phyloP scores from a whole-genome alignment of 2,113 vertebrate species.

The Progne subis region DNA sequence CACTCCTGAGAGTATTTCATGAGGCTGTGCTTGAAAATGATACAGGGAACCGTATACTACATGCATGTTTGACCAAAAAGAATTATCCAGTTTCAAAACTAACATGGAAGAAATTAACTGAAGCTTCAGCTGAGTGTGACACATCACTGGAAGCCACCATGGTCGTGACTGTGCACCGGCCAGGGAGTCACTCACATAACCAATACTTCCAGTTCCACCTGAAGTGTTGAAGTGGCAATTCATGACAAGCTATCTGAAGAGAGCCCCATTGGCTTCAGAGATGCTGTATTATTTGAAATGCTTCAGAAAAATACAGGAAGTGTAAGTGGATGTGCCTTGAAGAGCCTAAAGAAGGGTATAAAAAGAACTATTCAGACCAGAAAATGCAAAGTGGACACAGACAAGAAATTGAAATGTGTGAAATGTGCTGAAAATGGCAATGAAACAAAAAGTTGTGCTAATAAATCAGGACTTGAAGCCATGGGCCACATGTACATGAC shows the following conservation, averaged over 20 bases:
- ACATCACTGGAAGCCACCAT: neutral
- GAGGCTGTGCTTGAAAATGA: neutral
- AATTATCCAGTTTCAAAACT: neutral
- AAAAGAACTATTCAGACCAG: neutral
- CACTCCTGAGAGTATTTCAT: neutral
- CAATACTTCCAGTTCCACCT: neutral
- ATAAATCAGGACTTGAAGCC: neutral
- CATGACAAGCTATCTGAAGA: neutral
- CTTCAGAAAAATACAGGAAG: neutral
- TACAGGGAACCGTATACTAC: neutral
- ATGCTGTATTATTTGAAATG: neutral
- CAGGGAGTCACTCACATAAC: neutral
- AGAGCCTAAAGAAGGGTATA: neutral
- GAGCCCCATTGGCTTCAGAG: neutral
- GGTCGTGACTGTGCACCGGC: accelerated
- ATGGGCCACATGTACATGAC: neutral
- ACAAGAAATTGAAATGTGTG: neutral
- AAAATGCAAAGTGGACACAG: neutral
- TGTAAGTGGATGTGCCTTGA: neutral
- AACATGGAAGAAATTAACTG: neutral
- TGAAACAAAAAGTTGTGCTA: neutral
- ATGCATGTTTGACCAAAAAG: neutral
- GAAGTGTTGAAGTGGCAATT: neutral
- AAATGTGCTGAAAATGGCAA: neutral
- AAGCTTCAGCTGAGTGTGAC: neutral